Evolutionary conservation across 2,113 vertebrate genomes (phyloP).

Genomic region (Tragelaphus imberbis): DNA sequence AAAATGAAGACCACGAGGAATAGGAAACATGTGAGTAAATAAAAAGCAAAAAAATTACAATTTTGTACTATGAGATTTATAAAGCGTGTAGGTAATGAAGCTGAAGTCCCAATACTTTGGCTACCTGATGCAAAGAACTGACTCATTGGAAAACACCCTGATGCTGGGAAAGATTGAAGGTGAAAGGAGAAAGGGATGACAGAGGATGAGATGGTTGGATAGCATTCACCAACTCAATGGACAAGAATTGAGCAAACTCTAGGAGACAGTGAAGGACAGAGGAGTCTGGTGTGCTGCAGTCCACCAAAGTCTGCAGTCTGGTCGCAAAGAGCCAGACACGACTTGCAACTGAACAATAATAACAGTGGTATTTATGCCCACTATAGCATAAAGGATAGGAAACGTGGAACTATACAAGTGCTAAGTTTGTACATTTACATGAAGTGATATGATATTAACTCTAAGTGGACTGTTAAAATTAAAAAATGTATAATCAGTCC

Average conservation of each 20-base stretch:
- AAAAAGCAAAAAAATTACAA: not conserved
- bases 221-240: not conserved
- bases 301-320: not conserved
- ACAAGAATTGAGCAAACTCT: not conserved
- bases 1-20: not conserved
- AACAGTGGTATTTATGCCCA: too few species aligned
- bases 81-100: not conserved
- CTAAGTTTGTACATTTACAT: not conserved
- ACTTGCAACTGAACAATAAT: not conserved
- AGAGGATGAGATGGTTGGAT: not conserved
- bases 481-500: not conserved
- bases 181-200: not conserved
- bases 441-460: not conserved
- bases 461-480: not conserved
- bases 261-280: not conserved
- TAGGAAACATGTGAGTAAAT: not conserved
- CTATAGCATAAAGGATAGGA: not conserved
- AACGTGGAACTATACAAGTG: not conserved
- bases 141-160: not conserved
- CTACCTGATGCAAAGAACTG: not conserved
- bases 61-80: not conserved
- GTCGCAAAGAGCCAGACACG: accelerated
- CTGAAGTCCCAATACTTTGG: not conserved
- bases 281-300: not conserved
- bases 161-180: not conserved